phyloP scores from a whole-genome alignment of 2,797 vertebrate species.

The Smutsia gigantea region DNA sequence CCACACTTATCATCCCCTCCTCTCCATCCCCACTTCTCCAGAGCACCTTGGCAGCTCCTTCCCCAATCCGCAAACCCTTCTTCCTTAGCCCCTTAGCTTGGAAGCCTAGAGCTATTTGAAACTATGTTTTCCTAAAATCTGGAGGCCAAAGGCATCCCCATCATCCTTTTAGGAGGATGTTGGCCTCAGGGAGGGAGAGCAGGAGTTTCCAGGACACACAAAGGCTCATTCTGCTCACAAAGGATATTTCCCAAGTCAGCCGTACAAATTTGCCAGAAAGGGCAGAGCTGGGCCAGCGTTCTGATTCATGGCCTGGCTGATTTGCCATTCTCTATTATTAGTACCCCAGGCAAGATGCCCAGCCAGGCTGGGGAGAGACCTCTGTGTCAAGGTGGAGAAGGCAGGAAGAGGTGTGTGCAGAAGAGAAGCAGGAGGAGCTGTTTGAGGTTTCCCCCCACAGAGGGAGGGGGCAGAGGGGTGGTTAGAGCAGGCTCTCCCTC shows the following conservation, averaged over 20 bases:
- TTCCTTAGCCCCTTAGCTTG: background rate
- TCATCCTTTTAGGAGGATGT: background rate
- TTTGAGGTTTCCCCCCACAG: slow-evolving; percentile 44
- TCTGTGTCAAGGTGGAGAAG: slow-evolving; percentile 37
- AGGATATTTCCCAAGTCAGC: slow-evolving; percentile 68
- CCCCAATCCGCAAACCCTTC: background rate
- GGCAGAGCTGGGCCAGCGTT: slow-evolving; percentile 48
- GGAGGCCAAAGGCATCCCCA: slow-evolving; percentile 40
- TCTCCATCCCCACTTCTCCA: background rate
- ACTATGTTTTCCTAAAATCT: background rate
- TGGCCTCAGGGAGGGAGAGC: background rate
- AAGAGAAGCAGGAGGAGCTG: background rate
- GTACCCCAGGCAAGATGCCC: slow-evolving; percentile 60
- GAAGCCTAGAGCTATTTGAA: slow-evolving; percentile 20
- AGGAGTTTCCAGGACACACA: slow-evolving; percentile 71
- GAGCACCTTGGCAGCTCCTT: background rate
- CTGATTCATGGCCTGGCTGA: slow-evolving; percentile 44
- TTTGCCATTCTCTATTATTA: slow-evolving; percentile 60
- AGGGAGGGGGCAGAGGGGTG: too few relatives aligned
- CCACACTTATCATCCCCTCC: background rate
- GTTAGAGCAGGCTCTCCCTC: background rate
- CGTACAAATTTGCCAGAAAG: slow-evolving; percentile 34
- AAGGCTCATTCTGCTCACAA: slow-evolving; percentile 70
- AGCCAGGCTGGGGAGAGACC: slow-evolving; percentile 41
- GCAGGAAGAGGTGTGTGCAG: slow-evolving; percentile 41